Conservation (phyloP, 2,113 vertebrate genomes). For the Felis catus region DNA sequence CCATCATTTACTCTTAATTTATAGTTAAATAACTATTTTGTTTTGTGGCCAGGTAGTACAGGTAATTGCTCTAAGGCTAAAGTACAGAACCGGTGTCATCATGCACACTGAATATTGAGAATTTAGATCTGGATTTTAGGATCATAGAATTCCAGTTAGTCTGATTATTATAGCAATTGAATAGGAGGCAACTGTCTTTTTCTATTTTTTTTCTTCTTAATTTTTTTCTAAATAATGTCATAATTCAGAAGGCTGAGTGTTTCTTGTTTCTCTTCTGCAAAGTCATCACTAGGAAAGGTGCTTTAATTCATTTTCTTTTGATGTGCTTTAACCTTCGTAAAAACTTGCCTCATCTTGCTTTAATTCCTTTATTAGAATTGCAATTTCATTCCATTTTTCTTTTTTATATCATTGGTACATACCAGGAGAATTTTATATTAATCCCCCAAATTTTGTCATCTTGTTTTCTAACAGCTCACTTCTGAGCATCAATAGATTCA, state of each 20-base stretch:
- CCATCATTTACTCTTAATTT: not conserved
- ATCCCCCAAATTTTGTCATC: not conserved
- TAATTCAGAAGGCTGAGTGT: not conserved
- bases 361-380: not conserved
- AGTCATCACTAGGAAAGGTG: not conserved
- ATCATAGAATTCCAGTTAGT: not conserved
- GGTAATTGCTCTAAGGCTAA: not conserved
- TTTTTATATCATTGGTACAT: not conserved
- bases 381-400: not conserved
- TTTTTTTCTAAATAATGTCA: not conserved
- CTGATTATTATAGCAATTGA: not conserved
- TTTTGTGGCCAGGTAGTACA: not conserved
- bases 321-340: not conserved
- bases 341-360: not conserved
- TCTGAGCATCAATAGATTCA: not conserved
- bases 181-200: not conserved
- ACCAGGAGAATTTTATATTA: not conserved
- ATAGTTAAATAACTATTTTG: not conserved
- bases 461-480: not conserved
- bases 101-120: not conserved
- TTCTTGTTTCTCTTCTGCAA: not conserved
- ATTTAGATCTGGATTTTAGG: not conserved
- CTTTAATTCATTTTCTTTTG: not conserved
- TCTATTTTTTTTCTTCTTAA: not conserved
- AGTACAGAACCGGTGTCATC: not conserved